Conservation (phyloP, 1,140 invertebrate species). For the Cylas formicarius region DNA sequence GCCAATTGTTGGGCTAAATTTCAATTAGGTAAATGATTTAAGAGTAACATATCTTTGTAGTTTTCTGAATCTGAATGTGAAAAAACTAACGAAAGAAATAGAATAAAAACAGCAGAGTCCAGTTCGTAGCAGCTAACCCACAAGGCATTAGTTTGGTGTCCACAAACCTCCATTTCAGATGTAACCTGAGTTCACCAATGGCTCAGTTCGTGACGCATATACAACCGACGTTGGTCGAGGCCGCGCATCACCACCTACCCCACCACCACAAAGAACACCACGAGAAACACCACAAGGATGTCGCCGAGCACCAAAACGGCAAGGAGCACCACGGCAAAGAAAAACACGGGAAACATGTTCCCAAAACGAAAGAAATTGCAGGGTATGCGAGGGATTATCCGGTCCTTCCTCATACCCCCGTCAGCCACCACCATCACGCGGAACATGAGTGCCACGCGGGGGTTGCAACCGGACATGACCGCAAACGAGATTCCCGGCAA, state of each 20-base stretch:
- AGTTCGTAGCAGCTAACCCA: no score
- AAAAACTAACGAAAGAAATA: no score
- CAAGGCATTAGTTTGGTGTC: no score
- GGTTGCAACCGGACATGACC: conserved; percentile 23
- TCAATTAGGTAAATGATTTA: no score
- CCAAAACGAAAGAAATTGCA: conserved; percentile 9
- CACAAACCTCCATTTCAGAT: no score
- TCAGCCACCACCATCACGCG: conserved; percentile 24
- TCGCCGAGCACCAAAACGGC: not conserved
- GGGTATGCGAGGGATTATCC: conserved; percentile 31
- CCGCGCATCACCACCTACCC: conserved; percentile 47
- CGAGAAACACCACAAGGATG: conserved; percentile 25
- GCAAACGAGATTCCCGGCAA: conserved; percentile 30
- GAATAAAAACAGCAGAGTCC: no score
- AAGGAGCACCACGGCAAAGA: conserved; percentile 20
- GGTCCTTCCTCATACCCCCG: conserved; percentile 31
- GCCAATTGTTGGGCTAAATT: no score
- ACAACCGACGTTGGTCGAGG: conserved; percentile 49
- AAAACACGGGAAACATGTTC: conserved; percentile 12
- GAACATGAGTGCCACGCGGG: conserved; percentile 16
- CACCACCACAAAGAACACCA: conserved; percentile 37
- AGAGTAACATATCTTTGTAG: no score
- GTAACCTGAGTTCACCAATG: no score
- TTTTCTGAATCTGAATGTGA: no score
- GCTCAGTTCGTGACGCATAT: conserved; percentile 53